Percentiles rank a stretch among this genome's conserved stretches.
Conservation (phyloP, 2,113 vertebrate species). For the Tiliqua scincoides region DNA sequence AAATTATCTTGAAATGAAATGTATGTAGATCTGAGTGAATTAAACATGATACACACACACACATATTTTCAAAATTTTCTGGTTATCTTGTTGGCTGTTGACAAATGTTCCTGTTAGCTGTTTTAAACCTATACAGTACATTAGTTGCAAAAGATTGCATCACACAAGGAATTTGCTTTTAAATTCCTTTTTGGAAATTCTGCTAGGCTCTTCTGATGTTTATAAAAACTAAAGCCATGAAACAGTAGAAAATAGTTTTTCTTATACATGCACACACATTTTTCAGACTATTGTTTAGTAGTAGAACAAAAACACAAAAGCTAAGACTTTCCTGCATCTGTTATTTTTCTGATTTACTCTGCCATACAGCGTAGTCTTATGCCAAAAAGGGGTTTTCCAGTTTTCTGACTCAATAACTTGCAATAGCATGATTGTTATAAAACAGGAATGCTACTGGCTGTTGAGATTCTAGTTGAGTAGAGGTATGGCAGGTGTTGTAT, state of each 20-base stretch:
- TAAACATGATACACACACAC: neutral
- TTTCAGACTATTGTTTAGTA: neutral
- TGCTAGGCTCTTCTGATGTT: neutral
- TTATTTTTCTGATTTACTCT: neutral
- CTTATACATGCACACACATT: neutral
- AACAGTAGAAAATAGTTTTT: neutral
- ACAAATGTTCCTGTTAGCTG: neutral
- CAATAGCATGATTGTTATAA: conserved; percentile 54
- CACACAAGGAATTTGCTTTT: conserved; percentile 43
- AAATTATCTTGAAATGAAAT: too few relatives aligned
- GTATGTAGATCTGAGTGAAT: neutral
- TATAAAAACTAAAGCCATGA: neutral
- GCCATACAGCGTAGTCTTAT: neutral
- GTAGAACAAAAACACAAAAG: neutral
- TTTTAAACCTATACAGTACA: neutral
- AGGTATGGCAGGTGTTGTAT: conserved; percentile 35
- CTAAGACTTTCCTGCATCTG: neutral
- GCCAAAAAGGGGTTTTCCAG: conserved; percentile 37
- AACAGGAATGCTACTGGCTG: conserved; percentile 32
- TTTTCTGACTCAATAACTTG: conserved; percentile 72
- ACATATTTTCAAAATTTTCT: too few relatives aligned
- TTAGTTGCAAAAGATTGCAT: conserved; percentile 53
- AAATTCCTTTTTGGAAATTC: neutral
- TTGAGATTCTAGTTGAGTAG: conserved; percentile 31
- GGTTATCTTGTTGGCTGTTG: neutral